Base-by-base conservation (phyloP, 2,797 vertebrate species). In the Halcyon smyrnensis region DNA sequence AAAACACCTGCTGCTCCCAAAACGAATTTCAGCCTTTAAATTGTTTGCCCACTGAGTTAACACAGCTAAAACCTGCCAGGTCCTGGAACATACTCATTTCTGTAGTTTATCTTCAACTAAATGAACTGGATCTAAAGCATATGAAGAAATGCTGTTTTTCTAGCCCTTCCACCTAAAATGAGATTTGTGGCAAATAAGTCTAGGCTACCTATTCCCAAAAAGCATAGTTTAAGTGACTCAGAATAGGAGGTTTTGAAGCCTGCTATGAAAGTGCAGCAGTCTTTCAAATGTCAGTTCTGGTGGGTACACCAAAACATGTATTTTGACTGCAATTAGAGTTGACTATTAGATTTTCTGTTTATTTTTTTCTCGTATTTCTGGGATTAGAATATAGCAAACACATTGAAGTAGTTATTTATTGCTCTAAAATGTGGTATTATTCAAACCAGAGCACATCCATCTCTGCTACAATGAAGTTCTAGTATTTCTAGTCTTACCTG, bases 11-110 rank as follows among this genome's bases (percentile, higher is more conserved):
- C 93, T 90, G 84, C 70, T 96, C 69, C 69, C 18, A 19, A 70
- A 70, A 70, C 28, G 53, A 70, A 70, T 70, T 70, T 70, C 68
- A 70, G 68, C 56, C 54, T 95, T 88, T 65, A 76, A 50, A 90
- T 88, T 92, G 63, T 94, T 97, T 95, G 39, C 95, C 87, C 87
- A 70, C 87, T 39, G 83, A 90, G 67, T 60, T 96, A 90, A 82
- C 79, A 27, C 15, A 43, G 59, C 77, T 90, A 84, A 94, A 96
- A 91, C 59, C 82, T 95, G 71, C 65, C 65, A 91, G 59, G 36
- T 88, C 87, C 89, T 94, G 83, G 74, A 88, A 91, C 43, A 20
- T 59, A 48, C 20, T 88, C 2, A 88, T 91, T 85, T 96, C 54
- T 86, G 76, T 57, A 69, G 54, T 88, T 95, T 73, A 51, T 93